Conservation (phyloP, 2,113 vertebrate genomes). For the Cyanoramphus novaezelandiae region DNA sequence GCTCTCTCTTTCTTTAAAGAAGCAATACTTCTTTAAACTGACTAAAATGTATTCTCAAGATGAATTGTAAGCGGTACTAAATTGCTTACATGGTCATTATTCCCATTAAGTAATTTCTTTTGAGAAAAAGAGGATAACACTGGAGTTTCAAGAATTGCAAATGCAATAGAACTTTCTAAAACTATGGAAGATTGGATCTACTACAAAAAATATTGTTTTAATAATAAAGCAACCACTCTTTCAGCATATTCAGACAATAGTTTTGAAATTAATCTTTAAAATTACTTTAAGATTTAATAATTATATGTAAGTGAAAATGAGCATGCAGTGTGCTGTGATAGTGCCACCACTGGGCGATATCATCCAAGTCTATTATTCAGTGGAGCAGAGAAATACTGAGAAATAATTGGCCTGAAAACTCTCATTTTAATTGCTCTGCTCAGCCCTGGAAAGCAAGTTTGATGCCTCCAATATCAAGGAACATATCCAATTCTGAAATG, state of each 20-base stretch:
- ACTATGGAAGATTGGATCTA: neutral
- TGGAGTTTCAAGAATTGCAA: neutral
- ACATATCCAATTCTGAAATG: neutral
- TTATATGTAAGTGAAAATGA: constrained; percentile 31
- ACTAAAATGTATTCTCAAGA: neutral
- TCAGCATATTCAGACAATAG: neutral
- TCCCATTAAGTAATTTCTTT: neutral
- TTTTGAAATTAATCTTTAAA: neutral
- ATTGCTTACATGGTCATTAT: neutral
- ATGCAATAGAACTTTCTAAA: neutral
- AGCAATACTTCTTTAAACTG: neutral
- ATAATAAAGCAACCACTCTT: neutral
- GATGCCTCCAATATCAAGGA: neutral
- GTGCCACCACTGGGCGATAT: constrained; percentile 18
- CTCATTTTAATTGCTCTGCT: constrained; percentile 35
- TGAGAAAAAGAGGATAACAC: neutral
- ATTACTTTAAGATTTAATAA: constrained; percentile 42
- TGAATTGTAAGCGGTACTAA: neutral
- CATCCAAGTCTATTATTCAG: constrained; percentile 14
- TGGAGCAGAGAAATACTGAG: neutral
- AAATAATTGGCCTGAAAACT: constrained; percentile 23
- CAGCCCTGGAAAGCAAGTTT: constrained; percentile 19
- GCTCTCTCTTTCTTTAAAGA: neutral
- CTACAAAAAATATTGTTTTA: constrained; percentile 20
- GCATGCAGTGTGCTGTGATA: neutral